These are phyloP conservation scores for Gorsachius magnificus DNA, from an alignment of 2,797 vertebrate species.

Conservation along the genomic window DNA sequence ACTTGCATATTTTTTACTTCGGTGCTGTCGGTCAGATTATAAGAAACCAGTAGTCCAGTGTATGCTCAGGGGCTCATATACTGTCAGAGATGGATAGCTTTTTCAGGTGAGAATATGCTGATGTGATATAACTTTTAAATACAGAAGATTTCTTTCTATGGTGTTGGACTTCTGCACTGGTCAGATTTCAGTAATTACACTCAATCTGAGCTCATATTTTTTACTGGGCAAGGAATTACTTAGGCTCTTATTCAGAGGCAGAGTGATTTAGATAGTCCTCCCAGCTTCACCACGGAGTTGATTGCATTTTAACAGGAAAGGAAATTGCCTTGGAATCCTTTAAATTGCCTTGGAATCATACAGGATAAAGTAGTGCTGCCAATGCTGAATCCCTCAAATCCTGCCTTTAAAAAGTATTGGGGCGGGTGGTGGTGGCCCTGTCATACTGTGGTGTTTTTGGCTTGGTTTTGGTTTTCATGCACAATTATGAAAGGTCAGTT, in stretches of 20 bases:
- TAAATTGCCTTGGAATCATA: background rate
- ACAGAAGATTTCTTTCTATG: background rate
- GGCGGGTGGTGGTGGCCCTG: background rate
- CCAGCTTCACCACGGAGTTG: background rate
- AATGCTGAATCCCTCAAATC: background rate
- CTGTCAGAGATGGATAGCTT: background rate
- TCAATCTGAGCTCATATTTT: background rate
- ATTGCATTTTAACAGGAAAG: background rate
- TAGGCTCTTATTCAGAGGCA: background rate
- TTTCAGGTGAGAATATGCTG: background rate
- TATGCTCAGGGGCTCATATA: background rate
- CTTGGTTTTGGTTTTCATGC: background rate
- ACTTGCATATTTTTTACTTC: background rate
- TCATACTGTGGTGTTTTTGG: background rate
- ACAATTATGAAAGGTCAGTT: background rate
- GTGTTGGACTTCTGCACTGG: background rate
- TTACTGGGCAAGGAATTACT: background rate
- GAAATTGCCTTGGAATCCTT: background rate
- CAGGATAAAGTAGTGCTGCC: background rate
- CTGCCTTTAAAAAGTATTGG: background rate
- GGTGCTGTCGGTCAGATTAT: background rate
- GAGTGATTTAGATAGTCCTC: background rate
- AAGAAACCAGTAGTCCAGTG: background rate
- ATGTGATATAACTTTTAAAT: background rate
- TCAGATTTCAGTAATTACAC: background rate